Percentiles rank a stretch among this genome's conserved stretches.
phyloP scores from a whole-genome alignment of 1,140 invertebrate genomes.

The Drosophila auraria region DNA sequence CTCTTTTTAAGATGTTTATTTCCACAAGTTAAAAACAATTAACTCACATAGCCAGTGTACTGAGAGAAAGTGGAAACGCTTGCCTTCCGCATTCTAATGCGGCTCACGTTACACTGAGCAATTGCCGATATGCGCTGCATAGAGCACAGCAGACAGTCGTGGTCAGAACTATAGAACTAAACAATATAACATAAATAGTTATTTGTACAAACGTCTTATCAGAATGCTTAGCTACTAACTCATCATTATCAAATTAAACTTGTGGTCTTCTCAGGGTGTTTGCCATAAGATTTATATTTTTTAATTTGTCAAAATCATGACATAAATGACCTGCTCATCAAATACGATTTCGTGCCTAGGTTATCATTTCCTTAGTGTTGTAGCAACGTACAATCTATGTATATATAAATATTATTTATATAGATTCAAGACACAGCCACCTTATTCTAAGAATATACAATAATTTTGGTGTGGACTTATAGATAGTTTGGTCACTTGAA shows the following conservation, averaged over 20 bases:
- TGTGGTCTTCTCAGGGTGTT: neutral
- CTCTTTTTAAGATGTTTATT: conserved; percentile 11
- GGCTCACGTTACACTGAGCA: conserved; percentile 34
- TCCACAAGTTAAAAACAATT: conserved; percentile 36
- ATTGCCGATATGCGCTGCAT: conserved; percentile 21
- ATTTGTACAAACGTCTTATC: neutral
- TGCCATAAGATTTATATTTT: neutral
- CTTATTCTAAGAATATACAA: neutral
- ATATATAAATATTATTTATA: neutral
- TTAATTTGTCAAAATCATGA: neutral
- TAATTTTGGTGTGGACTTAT: neutral
- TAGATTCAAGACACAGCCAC: neutral
- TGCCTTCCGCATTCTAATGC: conserved; percentile 43
- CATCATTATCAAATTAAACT: neutral
- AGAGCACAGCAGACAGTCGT: conserved; percentile 4
- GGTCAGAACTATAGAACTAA: conserved; percentile 3
- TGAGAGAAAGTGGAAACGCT: conserved; percentile 37
- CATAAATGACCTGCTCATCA: neutral
- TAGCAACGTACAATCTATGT: neutral
- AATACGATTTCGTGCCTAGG: neutral
- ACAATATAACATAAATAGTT: neutral
- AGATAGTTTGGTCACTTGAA: neutral
- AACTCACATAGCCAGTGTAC: conserved; percentile 29
- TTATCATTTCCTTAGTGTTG: neutral
- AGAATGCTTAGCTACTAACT: too few species aligned